Evolutionary conservation across 1,140 invertebrate genomes (phyloP).

Genomic region (Oryzaephilus surinamensis): DNA sequence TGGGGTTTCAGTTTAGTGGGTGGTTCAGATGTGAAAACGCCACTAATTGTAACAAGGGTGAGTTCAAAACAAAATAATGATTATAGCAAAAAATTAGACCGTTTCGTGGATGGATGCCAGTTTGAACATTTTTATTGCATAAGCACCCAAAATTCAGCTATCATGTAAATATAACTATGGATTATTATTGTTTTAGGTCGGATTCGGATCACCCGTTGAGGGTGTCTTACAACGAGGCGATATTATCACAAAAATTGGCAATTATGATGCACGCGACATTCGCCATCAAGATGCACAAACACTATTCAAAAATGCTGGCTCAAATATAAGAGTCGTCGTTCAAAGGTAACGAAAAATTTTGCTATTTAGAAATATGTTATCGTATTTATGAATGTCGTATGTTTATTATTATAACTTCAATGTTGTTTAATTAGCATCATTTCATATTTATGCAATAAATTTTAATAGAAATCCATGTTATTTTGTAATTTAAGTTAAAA

Average conservation of each 20-base stretch:
- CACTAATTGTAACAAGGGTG: constrained; percentile 85
- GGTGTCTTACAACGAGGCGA: constrained; percentile 76
- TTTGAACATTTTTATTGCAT: neutral
- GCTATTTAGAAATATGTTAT: neutral
- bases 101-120: no score
- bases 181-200: constrained; percentile 42
- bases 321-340: constrained; percentile 52
- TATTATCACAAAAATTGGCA: constrained; percentile 79
- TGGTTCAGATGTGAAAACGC: constrained; percentile 77
- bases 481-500: no score
- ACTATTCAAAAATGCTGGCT: constrained; percentile 71
- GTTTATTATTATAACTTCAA: no score
- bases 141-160: neutral
- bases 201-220: constrained; percentile 61
- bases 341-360: constrained; percentile 43
- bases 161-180: neutral
- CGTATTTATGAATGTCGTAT: neutral
- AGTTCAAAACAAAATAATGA: constrained; percentile 35
- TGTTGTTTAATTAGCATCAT: no score
- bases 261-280: constrained; percentile 73
- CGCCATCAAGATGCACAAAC: constrained; percentile 85
- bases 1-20: constrained; percentile 90
- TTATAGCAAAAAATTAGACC: no score
- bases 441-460: no score
- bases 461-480: no score